These are phyloP conservation scores for Dasysyrphus tricinctus DNA, from an alignment of 2,888 invertebrate genomes.

Conservation along the genomic window DNA sequence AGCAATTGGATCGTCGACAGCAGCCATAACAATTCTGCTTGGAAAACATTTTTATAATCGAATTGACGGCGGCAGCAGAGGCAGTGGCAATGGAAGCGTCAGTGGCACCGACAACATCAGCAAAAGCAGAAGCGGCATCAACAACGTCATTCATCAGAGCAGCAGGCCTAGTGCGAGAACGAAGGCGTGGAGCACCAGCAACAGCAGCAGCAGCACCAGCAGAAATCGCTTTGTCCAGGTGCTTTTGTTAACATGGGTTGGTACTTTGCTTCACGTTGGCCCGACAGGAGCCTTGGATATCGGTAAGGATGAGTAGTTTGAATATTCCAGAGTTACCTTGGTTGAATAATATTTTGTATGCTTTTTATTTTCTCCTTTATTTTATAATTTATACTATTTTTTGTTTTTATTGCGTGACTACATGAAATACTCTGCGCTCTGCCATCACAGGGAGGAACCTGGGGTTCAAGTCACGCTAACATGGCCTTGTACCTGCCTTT, in stretches of 20 bases:
- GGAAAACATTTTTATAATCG: slow-evolving; percentile 65
- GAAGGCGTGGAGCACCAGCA: slow-evolving; percentile 22
- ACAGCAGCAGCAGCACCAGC: slow-evolving; percentile 1
- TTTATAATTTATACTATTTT: slow-evolving; percentile 49
- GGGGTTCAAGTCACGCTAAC: slow-evolving; percentile 65
- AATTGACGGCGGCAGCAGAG: slow-evolving; percentile 48
- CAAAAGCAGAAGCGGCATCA: slow-evolving; percentile 38
- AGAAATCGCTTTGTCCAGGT: slow-evolving; percentile 56
- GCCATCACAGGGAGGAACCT: not conserved
- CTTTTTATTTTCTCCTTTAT: slow-evolving; percentile 20
- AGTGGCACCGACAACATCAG: slow-evolving; percentile 7
- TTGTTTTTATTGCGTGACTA: slow-evolving; percentile 65
- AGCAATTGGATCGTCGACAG: slow-evolving; percentile 48
- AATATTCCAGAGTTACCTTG: slow-evolving; percentile 51
- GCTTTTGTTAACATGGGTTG: slow-evolving; percentile 67
- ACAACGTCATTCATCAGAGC: slow-evolving; percentile 34
- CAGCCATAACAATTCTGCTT: slow-evolving; percentile 57
- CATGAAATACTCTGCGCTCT: slow-evolving; percentile 32
- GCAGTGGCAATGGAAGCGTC: slow-evolving; percentile 8
- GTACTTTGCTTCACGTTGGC: slow-evolving; percentile 48
- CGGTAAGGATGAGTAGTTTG: slow-evolving; percentile 64
- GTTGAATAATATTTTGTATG: slow-evolving; percentile 27
- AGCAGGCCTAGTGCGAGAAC: slow-evolving; percentile 26
- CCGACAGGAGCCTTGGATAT: slow-evolving; percentile 67
- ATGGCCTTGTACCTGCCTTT: slow-evolving; percentile 62